Base-by-base conservation (phyloP, 2,888 invertebrate genomes). In the Argyresthia albistria region DNA sequence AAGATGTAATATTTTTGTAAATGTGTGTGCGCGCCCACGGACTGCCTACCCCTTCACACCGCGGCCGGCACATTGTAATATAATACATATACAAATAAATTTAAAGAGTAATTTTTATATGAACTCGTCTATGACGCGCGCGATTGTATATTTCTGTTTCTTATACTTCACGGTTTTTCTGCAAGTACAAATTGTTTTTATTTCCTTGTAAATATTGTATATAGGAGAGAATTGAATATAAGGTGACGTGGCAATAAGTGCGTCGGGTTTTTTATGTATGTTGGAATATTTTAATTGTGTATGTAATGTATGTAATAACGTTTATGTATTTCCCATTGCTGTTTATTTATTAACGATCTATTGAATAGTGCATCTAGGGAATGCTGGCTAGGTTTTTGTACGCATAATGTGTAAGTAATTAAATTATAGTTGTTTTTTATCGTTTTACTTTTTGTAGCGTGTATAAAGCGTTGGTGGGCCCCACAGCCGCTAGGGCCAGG, bases 171-270 rank as follows among this genome's bases (percentile, higher is more conserved):
- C 80, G 72, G 73, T 82, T 83, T 76, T 69, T 87, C 87, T 82
- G 84, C 86, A 83, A 88, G 88, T 88, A 88, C 88, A 88, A 88
- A 88, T 84, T 86, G 83, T 87, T 87, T 86, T 81, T 86, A 82
- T 86, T 87, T 84, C 55, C 76, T 65, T 88, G 88, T 88, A 88
- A 78, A 88, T 88, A 88, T 74, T 88, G 87, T 88, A 88, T 79
- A 87, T 88, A 88, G 67, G 68, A 73, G 70, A 53, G 55, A 50
- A 70, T 66, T 74, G 74, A 72, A 71, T 70, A 69, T 74, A 66
- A 64, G 69, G 60, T 43, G 63, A 65, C 80, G 78, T 74, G 72
- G 66, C 35, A 10, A 35, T 25, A 68, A 68, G 65, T 68, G 66
- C 69, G 53, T 70, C 70, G 71, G 68, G 35, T 43, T 51, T 51